phyloP scores from a whole-genome alignment of 2,113 vertebrate genomes.

The Sorex fumeus region DNA sequence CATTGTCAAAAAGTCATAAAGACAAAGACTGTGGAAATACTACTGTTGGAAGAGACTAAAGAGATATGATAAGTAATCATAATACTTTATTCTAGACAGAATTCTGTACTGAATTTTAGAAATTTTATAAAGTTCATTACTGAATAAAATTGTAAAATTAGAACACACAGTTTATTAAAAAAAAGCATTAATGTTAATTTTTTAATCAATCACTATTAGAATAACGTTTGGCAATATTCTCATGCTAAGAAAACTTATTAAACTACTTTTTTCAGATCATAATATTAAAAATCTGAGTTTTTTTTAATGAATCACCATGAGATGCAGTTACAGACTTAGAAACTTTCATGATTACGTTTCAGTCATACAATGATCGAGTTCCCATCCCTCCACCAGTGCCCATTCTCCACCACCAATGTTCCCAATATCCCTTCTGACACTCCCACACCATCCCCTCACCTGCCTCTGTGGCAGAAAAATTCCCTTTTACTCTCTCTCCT shows the following conservation, averaged over 20 bases:
- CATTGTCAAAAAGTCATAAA: neutral
- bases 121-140: neutral
- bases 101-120: constrained; percentile 2
- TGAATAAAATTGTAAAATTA: constrained; percentile 8
- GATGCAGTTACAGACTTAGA: no score
- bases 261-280: neutral
- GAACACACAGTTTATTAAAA: constrained; percentile 3
- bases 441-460: no score
- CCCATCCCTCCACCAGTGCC: no score
- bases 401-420: no score
- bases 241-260: neutral
- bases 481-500: no score
- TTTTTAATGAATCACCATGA: no score
- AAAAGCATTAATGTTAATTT: neutral
- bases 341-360: no score
- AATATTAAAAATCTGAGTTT: no score
- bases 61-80: neutral
- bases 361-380: no score
- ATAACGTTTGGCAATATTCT: neutral
- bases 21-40: neutral
- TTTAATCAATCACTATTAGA: neutral
- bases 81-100: neutral
- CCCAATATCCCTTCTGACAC: no score
- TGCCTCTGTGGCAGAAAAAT: no score
- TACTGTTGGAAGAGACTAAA: constrained; percentile 33